Evolutionary conservation across 2,113 vertebrate genomes (phyloP), one percentile per base, ranked within the genome.

Genomic region (Ptilonorhynchus violaceus): DNA sequence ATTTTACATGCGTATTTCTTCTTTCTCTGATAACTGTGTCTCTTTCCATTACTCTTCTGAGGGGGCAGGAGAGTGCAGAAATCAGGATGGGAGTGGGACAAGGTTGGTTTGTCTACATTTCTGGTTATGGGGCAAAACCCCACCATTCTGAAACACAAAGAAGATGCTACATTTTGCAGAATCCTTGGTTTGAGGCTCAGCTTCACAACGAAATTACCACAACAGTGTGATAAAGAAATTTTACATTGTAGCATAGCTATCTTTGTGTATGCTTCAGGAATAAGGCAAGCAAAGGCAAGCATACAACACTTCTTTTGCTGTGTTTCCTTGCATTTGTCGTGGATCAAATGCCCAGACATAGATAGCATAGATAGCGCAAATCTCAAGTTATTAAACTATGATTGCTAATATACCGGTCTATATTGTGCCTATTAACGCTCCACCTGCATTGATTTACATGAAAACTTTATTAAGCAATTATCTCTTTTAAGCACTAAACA

Each of bases 51-150:
- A 25, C 1, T 82, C 13, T 55, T 11, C 2, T 0, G 8, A 4
- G 6, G 5, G 15, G 11, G 30, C 6, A 13, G 1, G 4, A 7
- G 9, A 42, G 13, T 37, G 13, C 50, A 17, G 20, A 19, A 6
- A 1, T 9, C 8, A 6, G 21, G 16, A 3, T 46, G 5, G 4
- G 11, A 39, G 8, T 13, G 6, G 5, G 35, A 6, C 5, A 1
- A 3, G 11, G 13, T 33, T 2, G 67, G 27, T 50, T 78, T 63
- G 6, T 30, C 22, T 67, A 20, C 4, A 2, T 76, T 79, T 79
- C 23, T 73, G 33, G 10, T 59, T n/a, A 35, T 22, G 13, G 7
- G 9, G 13, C 1, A 58, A 73, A 84, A 30, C 0, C 6, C 3
- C 3, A 0, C 55, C 28, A 37, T 41, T 52, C 22, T 30, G 9